Percentiles rank a stretch among this genome's conserved stretches.
Evolutionary conservation across 1,140 invertebrate genomes (phyloP).

Genomic region (Ostrea edulis): DNA sequence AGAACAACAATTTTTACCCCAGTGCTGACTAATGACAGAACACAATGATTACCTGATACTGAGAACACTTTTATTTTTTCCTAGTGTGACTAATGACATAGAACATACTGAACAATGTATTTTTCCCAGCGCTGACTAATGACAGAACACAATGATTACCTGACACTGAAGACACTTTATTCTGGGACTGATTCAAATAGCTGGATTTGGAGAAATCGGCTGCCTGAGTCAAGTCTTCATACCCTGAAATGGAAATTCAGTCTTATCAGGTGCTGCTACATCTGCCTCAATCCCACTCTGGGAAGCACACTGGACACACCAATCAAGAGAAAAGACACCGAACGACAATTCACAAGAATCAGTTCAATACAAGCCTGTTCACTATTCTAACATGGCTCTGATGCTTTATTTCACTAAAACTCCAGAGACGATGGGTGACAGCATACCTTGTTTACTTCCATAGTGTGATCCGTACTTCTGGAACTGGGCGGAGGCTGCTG

Average conservation of each 20-base stretch:
- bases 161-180: slow-evolving; percentile 77
- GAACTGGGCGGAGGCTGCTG: slow-evolving; percentile 77
- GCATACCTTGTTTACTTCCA: slow-evolving; percentile 74
- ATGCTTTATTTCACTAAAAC: no score
- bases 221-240: slow-evolving; percentile 84
- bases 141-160: not conserved
- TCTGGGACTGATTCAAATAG: slow-evolving; percentile 80
- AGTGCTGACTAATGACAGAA: no score
- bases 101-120: no score
- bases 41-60: slow-evolving; percentile 46
- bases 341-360: no score
- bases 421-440: no score
- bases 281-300: not conserved
- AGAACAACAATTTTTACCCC: no score
- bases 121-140: no score
- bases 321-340: no score
- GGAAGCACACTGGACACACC: no score
- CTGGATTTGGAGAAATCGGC: slow-evolving; percentile 83
- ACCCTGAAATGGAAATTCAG: slow-evolving; percentile 81
- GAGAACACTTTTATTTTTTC: slow-evolving; percentile 80
- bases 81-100: no score
- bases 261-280: not conserved
- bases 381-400: no score
- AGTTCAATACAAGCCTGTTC: no score
- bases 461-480: slow-evolving; percentile 78